Evolutionary conservation across 2,797 vertebrate genomes (phyloP), one percentile per base, ranked within the genome.

Genomic region (Netta rufina): DNA sequence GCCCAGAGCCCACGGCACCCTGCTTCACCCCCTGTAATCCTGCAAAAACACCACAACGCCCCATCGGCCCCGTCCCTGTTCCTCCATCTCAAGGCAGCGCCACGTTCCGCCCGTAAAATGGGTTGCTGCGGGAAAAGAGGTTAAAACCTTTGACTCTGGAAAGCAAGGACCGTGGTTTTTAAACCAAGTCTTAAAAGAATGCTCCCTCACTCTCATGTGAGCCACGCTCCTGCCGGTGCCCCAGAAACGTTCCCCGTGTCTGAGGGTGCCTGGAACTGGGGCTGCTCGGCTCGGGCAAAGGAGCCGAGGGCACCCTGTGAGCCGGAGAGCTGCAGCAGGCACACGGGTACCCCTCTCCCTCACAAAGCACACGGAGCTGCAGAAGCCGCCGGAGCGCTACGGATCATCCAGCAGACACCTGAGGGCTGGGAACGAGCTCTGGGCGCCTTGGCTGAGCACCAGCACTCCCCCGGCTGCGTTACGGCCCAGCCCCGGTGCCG

Each of bases 11-110:
- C 53, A 30, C 6, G 27, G 9, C 4, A 1, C 3, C 7, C 5
- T 2, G 0, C 36, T 27, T 45, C 39, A 0, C 7, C 9, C 13
- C 0, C 21, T 64, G 43, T 6, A 24, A 14, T 0, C 41, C 57
- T 10, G 2, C 70, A 14, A 8, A 54, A 45, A 22, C 19, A 1
- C 57, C 0, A 0, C 32, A 1, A 3, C 1, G 12, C 41, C 30
- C 41, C 72, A 5, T 9, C 27, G 16, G 49, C 38, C 3, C 51
- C 13, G 32, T 25, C 58, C 6, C 18, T 4, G 10, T 61, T 33
- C 33, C 47, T 47, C 38, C 53, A 21, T 27, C 4, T 3, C n/a
- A 13, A 15, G 67, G 5, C n/a, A 33, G 54, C 27, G 18, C 7
- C 6, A 0, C 9, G 2, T 33, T 22, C 56, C n/a, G 5, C 75